These are phyloP conservation scores for Distichodus sexfasciatus DNA, from an alignment of 2,797 vertebrate genomes.

Conservation along the genomic window DNA sequence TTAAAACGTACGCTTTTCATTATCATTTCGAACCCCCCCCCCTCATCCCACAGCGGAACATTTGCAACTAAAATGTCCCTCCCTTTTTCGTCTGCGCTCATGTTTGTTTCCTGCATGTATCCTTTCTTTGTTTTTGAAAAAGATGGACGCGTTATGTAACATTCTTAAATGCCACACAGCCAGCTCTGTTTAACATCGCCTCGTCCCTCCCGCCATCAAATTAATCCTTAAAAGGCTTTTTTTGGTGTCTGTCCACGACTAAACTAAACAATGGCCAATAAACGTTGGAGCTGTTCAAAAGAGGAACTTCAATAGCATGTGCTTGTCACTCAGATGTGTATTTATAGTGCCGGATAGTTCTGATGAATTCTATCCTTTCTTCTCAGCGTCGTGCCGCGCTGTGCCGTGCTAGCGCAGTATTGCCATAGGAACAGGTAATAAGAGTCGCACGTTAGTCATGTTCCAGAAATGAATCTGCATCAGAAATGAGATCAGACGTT, in stretches of 20 bases:
- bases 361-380: conserved; percentile 39
- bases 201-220: conserved; percentile 50
- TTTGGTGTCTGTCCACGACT: too few relatives aligned
- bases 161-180: conserved; percentile 28
- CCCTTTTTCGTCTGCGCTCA: too few relatives aligned
- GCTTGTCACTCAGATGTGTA: conserved; percentile 43
- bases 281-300: conserved; percentile 47
- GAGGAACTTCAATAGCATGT: conserved; percentile 49
- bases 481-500: conserved; percentile 11
- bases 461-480: conserved; percentile 20
- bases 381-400: conserved; percentile 20
- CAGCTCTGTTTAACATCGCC: conserved; percentile 26
- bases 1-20: too few relatives aligned
- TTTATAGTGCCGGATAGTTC: conserved; percentile 47
- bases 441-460: neutral
- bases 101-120: too few relatives aligned
- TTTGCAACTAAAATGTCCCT: too few relatives aligned
- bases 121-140: conserved; percentile 29
- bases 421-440: conserved; percentile 33
- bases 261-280: conserved; percentile 56
- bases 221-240: conserved; percentile 54
- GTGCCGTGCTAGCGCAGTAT: too few relatives aligned
- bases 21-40: too few relatives aligned
- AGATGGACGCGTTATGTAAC: conserved; percentile 49
- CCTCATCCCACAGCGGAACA: too few relatives aligned